Evolutionary conservation across 2,797 vertebrate genomes (phyloP).

Genomic region (Peromyscus melanophrys): DNA sequence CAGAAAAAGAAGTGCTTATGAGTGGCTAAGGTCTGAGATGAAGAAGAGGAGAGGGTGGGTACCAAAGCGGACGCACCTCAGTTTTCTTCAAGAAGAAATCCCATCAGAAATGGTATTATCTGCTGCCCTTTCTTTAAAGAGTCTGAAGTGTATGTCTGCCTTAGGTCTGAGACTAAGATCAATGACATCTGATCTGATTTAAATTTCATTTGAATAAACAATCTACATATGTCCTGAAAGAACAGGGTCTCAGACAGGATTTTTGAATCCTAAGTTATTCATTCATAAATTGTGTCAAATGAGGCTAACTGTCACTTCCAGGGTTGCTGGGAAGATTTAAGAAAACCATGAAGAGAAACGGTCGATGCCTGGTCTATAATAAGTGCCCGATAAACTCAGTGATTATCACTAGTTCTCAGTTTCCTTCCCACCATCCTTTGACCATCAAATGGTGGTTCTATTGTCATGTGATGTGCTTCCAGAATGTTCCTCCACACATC

Average conservation of each 20-base stretch:
- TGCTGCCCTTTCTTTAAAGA: neutral
- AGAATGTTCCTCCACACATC: neutral
- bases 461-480: neutral
- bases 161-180: neutral
- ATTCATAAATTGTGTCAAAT: neutral
- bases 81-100: neutral
- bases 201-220: conserved; percentile 44
- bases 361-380: neutral
- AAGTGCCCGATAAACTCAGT: neutral
- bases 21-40: neutral
- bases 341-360: neutral
- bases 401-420: neutral
- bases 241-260: neutral
- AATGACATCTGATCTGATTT: conserved; percentile 35
- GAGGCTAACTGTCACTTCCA: neutral
- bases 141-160: neutral
- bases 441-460: neutral
- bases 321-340: neutral
- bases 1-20: neutral
- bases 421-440: neutral
- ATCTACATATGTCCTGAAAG: neutral
- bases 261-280: neutral
- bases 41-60: neutral
- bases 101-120: neutral
- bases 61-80: neutral